A percentile compares a stretch with the other conserved stretches of the same genome.
phyloP scores from a whole-genome alignment of 2,888 invertebrate species.

The Celastrina argiolus region DNA sequence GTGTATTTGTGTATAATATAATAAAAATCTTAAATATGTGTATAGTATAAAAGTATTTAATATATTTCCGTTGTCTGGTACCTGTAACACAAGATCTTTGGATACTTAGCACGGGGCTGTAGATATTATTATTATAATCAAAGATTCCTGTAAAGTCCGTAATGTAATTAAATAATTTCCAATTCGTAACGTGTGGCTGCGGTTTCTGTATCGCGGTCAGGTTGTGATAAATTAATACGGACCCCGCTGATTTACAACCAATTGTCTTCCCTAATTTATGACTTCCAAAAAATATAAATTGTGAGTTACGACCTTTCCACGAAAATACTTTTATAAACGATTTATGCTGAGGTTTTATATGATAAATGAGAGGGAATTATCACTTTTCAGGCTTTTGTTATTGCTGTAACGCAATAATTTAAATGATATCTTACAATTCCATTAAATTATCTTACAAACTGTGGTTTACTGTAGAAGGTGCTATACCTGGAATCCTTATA shows the following conservation, averaged over 20 bases:
- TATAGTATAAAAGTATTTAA: too few relatives aligned
- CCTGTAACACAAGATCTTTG: too few relatives aligned
- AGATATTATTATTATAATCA: too few relatives aligned
- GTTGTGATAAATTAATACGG: not conserved
- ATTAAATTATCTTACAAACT: too few relatives aligned
- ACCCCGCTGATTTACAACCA: not conserved
- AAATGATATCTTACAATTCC: too few relatives aligned
- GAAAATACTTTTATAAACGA: not conserved
- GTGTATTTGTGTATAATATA: too few relatives aligned
- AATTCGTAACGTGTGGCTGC: not conserved
- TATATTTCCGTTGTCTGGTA: too few relatives aligned
- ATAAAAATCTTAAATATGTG: too few relatives aligned
- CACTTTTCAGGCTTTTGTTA: not conserved
- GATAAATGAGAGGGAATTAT: not conserved
- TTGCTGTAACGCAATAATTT: not conserved
- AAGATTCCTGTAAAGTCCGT: not conserved
- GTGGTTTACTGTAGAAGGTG: too few relatives aligned
- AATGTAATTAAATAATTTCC: not conserved
- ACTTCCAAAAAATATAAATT: constrained; percentile 5
- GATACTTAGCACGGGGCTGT: too few relatives aligned
- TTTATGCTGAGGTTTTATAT: not conserved
- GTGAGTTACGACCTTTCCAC: not conserved
- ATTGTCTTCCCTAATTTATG: not conserved
- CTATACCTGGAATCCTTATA: too few relatives aligned
- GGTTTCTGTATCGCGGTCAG: not conserved